Base-by-base conservation (phyloP, 1,140 invertebrate species). In the Helicoverpa armigera region DNA sequence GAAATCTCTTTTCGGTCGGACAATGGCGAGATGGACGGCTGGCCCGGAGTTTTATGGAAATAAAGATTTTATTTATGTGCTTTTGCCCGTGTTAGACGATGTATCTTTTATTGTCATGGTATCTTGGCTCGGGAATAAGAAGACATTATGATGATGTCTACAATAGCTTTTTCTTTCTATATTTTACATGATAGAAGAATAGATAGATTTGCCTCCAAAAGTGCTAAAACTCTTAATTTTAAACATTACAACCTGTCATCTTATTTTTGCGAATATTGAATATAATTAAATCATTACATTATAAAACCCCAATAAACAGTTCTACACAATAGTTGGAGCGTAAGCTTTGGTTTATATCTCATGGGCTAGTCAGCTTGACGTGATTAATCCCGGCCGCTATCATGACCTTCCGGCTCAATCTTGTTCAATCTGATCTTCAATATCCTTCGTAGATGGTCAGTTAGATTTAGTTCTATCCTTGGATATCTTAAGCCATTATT, bases 371-470 rank as follows among this genome's bases (percentile, higher is more conserved):
- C 61, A 43, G 61, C 31, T 43, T 65, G 31, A n/a, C 61, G 61
- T 65, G 61, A 65, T 65, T 65, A 43, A 65, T 65, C 31, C 35
- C 61, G 61, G 31, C 16, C 61, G 35, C 61, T 65, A 65, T 65
- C 61, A 65, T 43, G 61, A 65, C 35, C 31, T 65, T 65, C 61
- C 61, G 61, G 61, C 61, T 65, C 61, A 65, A 65, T 65, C 61
- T 48, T 43, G 61, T 43, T 65, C 43, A 43, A 65, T 13, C 43
- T 16, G 31, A 65, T 65, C 61, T 43, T 14, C 61, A 65, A 65
- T 65, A n/a, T 65, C 61, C 61, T 65, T 14, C 35, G n/a, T 65
- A 48, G 13, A 43, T 65, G 61, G 43, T 65, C 61, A n/a, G 43
- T 48, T 65, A 65, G 14, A 65, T 48, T 16, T 48, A 58, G 56